phyloP scores from a whole-genome alignment of 2,888 invertebrate genomes.

The Cheilosia scutellata region DNA sequence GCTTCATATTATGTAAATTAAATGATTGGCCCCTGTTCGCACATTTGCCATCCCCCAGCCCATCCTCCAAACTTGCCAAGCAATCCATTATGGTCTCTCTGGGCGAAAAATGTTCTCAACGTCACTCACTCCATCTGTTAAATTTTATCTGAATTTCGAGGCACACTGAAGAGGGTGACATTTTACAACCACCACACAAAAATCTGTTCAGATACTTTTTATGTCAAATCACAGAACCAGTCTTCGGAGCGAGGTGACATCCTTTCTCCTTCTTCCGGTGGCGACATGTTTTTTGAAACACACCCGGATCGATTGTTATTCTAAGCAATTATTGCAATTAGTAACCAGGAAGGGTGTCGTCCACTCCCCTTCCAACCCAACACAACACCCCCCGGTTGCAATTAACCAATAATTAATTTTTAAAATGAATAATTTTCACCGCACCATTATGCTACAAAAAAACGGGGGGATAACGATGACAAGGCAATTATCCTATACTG shows the following conservation, averaged over 20 bases:
- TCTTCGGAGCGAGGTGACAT: neutral
- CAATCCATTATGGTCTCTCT: conserved; percentile 18
- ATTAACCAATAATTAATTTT: conserved; percentile 21
- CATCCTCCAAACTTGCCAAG: conserved; percentile 3
- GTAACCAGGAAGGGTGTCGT: neutral
- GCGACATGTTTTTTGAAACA: neutral
- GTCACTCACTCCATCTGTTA: neutral
- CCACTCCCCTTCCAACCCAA: neutral
- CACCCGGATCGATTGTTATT: conserved; percentile 1
- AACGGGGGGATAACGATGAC: conserved; percentile 7
- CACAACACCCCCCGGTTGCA: neutral
- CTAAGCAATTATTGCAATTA: conserved; percentile 1
- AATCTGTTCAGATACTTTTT: neutral
- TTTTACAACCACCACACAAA: neutral
- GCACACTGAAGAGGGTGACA: neutral
- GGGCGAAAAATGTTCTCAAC: neutral
- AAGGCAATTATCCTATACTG: conserved; percentile 7
- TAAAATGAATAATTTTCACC: conserved; percentile 23
- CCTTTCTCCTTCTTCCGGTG: neutral
- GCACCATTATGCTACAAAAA: neutral
- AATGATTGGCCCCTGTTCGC: conserved; percentile 48
- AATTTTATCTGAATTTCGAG: neutral
- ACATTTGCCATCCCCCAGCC: conserved; percentile 24
- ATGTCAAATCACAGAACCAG: neutral
- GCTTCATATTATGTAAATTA: conserved; percentile 57